These are phyloP conservation scores for Tolypeutes matacus DNA, from an alignment of 2,797 vertebrate genomes.

Conservation along the genomic window DNA sequence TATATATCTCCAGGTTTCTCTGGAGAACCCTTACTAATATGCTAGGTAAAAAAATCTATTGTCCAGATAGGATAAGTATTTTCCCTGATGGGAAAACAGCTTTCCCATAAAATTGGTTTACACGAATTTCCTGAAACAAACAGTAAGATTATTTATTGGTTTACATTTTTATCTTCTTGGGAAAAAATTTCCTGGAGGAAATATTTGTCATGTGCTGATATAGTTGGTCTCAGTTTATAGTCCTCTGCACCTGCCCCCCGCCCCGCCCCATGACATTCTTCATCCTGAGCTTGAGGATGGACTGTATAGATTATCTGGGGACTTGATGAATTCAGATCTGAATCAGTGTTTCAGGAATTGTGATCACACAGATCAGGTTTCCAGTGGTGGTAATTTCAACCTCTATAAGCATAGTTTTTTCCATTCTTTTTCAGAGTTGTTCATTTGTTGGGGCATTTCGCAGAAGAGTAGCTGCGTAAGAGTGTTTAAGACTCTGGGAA, in stretches of 20 bases:
- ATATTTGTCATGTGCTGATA: background rate
- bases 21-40: too few species aligned
- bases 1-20: too few species aligned
- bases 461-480: background rate
- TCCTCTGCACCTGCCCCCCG: too few species aligned
- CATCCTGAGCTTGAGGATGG: background rate
- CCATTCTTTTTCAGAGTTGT: background rate
- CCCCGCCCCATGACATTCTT: background rate
- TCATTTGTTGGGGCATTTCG: background rate
- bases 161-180: background rate
- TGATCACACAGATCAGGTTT: background rate
- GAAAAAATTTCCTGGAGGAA: background rate
- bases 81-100: background rate
- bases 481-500: background rate
- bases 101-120: background rate
- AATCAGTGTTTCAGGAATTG: background rate
- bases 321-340: background rate
- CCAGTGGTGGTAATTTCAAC: background rate
- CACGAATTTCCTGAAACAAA: background rate
- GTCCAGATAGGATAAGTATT: too few species aligned
- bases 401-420: background rate
- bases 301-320: background rate
- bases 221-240: too few species aligned
- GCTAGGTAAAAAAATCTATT: too few species aligned
- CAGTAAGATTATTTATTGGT: background rate